These are phyloP conservation scores for Atherix ibis DNA, from an alignment of 2,888 invertebrate species.

Conservation along the genomic window DNA sequence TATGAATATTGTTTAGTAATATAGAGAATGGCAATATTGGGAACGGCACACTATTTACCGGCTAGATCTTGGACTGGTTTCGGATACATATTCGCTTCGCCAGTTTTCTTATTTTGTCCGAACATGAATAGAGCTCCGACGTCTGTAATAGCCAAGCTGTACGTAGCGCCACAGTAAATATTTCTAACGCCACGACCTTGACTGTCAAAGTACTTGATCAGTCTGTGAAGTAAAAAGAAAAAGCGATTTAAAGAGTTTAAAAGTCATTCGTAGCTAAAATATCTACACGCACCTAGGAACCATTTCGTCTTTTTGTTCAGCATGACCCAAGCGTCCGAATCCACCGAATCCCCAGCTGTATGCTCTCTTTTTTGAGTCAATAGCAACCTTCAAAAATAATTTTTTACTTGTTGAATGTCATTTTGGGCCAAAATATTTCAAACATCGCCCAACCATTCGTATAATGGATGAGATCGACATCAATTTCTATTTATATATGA, in stretches of 20 bases:
- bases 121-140: slow-evolving; percentile 60
- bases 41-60: slow-evolving; percentile 33
- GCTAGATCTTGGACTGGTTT: slow-evolving; percentile 87
- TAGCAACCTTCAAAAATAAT: slow-evolving; percentile 53
- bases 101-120: slow-evolving; percentile 82
- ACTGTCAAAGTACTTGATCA: slow-evolving; percentile 78
- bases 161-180: slow-evolving; percentile 73
- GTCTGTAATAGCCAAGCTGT: slow-evolving; percentile 71
- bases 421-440: no score
- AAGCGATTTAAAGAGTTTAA: slow-evolving; percentile 20
- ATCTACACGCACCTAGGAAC: slow-evolving; percentile 39
- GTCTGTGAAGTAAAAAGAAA: slow-evolving; percentile 33
- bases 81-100: slow-evolving; percentile 94
- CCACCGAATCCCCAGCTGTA: slow-evolving; percentile 96
- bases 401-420: no score
- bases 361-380: slow-evolving; percentile 75
- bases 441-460: no score
- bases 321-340: slow-evolving; percentile 83
- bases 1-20: background rate
- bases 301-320: slow-evolving; percentile 82
- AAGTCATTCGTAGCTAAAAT: slow-evolving; percentile 10
- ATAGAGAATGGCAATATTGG: no score
- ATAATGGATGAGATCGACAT: no score
- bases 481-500: no score
- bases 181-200: slow-evolving; percentile 69